Percentiles rank a stretch among this genome's conserved stretches.
Evolutionary conservation across 1,140 invertebrate genomes (phyloP).

Genomic region (Papilio machaon): DNA sequence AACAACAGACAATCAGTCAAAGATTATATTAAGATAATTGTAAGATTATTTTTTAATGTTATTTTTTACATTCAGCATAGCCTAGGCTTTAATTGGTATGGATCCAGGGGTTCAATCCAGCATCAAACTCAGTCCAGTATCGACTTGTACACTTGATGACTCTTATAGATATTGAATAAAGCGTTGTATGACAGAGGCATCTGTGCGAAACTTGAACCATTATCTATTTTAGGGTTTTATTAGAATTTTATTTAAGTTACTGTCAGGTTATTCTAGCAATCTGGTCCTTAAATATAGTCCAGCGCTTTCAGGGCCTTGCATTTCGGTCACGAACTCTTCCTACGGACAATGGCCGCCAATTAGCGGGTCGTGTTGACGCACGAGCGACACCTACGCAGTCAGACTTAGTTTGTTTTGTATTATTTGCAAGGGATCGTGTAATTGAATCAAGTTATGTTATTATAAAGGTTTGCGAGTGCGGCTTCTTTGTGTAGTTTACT

Average conservation of each 20-base stretch:
- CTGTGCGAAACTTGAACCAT: neutral
- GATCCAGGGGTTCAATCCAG: too few relatives aligned
- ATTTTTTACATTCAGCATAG: too few relatives aligned
- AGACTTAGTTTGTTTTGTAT: conserved; percentile 30
- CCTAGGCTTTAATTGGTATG: too few relatives aligned
- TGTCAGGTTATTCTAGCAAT: neutral
- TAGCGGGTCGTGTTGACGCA: conserved; percentile 43
- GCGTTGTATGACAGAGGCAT: neutral
- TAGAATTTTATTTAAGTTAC: neutral
- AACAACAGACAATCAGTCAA: neutral
- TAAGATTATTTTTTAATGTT: too few relatives aligned
- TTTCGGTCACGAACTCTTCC: conserved; percentile 48
- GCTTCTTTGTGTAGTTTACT: neutral
- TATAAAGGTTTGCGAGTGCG: conserved; percentile 11
- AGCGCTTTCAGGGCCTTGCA: conserved; percentile 11
- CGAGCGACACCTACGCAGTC: conserved; percentile 31
- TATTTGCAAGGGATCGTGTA: conserved; percentile 35
- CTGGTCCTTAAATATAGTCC: conserved; percentile 11
- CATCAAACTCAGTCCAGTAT: neutral
- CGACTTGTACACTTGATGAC: neutral
- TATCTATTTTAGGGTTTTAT: neutral
- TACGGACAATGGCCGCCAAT: conserved; percentile 47
- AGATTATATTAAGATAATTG: neutral
- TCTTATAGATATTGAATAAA: neutral
- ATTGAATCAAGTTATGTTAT: conserved; percentile 37